Evolutionary conservation across 2,888 invertebrate genomes (phyloP).

Genomic region (Caradrina clavipalpis): DNA sequence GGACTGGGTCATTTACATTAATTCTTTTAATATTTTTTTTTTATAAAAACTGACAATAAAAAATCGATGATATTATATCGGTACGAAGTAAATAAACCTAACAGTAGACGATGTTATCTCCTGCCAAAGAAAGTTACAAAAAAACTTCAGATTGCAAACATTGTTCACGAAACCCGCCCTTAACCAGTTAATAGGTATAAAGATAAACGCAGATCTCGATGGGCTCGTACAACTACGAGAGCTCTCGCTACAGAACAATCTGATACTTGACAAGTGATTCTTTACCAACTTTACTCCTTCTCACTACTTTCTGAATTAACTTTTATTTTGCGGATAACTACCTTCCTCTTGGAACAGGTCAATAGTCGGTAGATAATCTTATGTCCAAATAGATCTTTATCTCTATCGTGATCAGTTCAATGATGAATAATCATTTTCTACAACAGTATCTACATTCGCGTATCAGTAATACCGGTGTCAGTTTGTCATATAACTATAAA

Average conservation of each 20-base stretch:
- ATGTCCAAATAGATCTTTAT: too few relatives aligned
- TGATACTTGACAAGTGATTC: constrained; percentile 17
- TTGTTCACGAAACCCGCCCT: not conserved
- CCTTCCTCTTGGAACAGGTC: not conserved
- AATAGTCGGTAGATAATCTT: not conserved
- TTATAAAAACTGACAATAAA: too few relatives aligned
- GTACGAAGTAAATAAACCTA: too few relatives aligned
- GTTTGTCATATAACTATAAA: too few relatives aligned
- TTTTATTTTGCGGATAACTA: not conserved
- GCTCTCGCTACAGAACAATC: constrained; percentile 4
- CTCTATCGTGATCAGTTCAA: not conserved
- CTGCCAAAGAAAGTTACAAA: not conserved
- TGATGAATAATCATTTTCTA: not conserved
- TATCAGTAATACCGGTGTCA: too few relatives aligned
- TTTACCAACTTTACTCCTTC: constrained; percentile 4
- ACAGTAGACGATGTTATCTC: not conserved
- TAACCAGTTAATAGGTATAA: constrained; percentile 10
- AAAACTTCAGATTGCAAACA: not conserved
- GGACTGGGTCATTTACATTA: too few relatives aligned
- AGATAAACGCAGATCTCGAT: not conserved
- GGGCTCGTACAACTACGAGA: not conserved
- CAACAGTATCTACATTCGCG: not conserved
- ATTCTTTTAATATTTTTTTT: too few relatives aligned
- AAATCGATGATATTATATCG: too few relatives aligned
- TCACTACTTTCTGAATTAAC: not conserved